These are phyloP conservation scores for Phymastichus coffea DNA, from an alignment of 1,140 invertebrate species.

Conservation along the genomic window DNA sequence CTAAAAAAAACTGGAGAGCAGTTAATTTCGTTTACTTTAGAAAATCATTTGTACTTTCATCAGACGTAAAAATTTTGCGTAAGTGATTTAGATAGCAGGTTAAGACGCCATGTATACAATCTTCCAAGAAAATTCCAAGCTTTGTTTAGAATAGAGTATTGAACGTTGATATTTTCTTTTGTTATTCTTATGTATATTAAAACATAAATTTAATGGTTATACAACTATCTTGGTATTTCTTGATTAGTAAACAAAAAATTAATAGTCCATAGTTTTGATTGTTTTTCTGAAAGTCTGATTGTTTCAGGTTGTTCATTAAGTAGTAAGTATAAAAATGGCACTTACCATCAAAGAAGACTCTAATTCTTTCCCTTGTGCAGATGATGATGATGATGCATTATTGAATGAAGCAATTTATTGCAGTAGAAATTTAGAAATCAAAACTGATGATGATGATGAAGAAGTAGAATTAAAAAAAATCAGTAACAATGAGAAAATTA, in stretches of 20 bases:
- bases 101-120: not conserved
- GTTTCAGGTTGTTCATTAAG: no score
- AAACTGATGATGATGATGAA: slow-evolving; percentile 4
- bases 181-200: no score
- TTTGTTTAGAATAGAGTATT: no score
- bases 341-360: not conserved
- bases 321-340: slow-evolving; percentile 21
- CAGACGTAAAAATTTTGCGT: not conserved
- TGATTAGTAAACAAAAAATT: no score
- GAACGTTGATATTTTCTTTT: no score
- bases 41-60: not conserved
- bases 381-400: slow-evolving; percentile 39
- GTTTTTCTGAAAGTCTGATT: no score
- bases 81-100: not conserved
- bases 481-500: not conserved
- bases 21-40: not conserved
- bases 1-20: not conserved
- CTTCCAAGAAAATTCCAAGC: no score
- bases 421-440: slow-evolving; percentile 26
- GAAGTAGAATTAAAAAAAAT: not conserved
- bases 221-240: no score
- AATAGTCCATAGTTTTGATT: no score
- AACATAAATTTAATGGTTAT: no score
- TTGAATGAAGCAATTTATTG: slow-evolving; percentile 38
- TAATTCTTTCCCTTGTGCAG: slow-evolving; percentile 3